Percentiles rank a stretch among this genome's conserved stretches.
Conservation (phyloP, 2,888 invertebrate genomes). For the Hypolimnas misippus region DNA sequence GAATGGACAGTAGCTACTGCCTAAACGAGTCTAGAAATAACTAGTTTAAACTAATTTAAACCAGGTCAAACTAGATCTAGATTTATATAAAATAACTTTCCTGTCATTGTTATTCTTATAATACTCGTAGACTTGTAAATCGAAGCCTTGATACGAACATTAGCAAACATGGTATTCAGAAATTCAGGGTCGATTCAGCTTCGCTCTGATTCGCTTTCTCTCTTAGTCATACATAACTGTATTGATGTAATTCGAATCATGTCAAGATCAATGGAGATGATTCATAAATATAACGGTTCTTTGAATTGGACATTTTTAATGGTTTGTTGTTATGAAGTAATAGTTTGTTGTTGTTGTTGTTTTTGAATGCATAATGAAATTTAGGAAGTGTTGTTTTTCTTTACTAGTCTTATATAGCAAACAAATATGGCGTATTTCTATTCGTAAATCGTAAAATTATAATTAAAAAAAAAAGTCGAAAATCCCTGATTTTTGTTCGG, state of each 20-base stretch:
- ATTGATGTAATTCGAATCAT: slow-evolving; percentile 36
- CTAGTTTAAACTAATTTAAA: slow-evolving; percentile 1
- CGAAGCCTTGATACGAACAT: slow-evolving; percentile 20
- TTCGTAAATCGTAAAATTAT: no score
- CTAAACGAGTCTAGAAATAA: no score
- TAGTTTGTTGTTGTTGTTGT: no score
- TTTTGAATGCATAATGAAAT: no score
- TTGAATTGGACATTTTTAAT: no score
- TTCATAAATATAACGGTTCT: slow-evolving; percentile 40
- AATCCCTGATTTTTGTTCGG: no score
- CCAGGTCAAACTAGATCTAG: background rate
- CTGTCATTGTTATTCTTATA: background rate
- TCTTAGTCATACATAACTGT: slow-evolving; percentile 33
- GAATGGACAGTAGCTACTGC: no score
- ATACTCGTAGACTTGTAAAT: slow-evolving; percentile 17
- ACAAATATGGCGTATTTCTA: no score
- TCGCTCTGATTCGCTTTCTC: slow-evolving; percentile 36
- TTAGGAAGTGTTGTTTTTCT: no score
- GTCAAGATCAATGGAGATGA: slow-evolving; percentile 47
- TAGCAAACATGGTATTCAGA: slow-evolving; percentile 26
- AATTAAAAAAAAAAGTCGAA: no score
- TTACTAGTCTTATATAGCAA: no score
- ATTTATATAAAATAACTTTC: background rate
- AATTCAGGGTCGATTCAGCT: slow-evolving; percentile 25
- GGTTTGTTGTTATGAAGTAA: background rate